phyloP scores from a whole-genome alignment of 2,113 vertebrate genomes.

The Myiagra hebetior region DNA sequence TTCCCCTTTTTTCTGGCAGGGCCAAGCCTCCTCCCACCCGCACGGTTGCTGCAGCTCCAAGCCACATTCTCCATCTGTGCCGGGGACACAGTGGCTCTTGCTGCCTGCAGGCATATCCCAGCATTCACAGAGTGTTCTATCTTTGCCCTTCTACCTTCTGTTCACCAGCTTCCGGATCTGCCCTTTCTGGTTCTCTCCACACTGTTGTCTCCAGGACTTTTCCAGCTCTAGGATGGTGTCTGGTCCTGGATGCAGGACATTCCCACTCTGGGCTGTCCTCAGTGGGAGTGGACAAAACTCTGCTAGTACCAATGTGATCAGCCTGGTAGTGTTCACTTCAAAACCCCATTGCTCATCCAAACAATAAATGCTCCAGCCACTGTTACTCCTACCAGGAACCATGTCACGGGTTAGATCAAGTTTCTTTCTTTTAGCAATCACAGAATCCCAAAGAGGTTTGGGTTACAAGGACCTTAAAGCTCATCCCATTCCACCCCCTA shows the following conservation, averaged over 20 bases:
- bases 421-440: background rate
- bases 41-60: background rate
- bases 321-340: background rate
- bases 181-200: background rate
- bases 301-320: background rate
- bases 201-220: background rate
- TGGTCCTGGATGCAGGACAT: background rate
- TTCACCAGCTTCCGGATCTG: background rate
- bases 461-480: background rate
- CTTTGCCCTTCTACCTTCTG: constrained; percentile 47
- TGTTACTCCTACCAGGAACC: background rate
- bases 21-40: rapidly evolving
- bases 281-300: background rate
- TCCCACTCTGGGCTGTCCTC: background rate
- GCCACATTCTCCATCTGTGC: constrained; percentile 10
- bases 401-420: rapidly evolving
- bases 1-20: background rate
- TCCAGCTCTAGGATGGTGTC: background rate
- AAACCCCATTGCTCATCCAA: background rate
- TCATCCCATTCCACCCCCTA: background rate
- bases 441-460: background rate
- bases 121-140: background rate
- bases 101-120: constrained; percentile 3
- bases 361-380: background rate
- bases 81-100: background rate